Base-by-base conservation (phyloP, 2,888 invertebrate species). In the Cyaniris semiargus region DNA sequence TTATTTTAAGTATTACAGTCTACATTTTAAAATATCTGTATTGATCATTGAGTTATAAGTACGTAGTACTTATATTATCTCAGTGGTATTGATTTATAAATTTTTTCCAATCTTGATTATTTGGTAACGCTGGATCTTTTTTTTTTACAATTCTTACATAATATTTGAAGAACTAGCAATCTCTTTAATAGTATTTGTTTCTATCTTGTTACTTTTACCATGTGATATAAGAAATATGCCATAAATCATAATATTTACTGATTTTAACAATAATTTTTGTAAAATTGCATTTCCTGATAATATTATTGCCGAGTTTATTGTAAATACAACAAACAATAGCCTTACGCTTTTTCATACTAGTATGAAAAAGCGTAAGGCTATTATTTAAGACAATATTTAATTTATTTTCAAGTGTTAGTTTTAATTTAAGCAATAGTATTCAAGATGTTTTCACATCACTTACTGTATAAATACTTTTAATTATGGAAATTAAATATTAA, bases 321-420 rank as follows among this genome's bases (percentile, higher is more conserved):
- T 66, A 27, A 60, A 60, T 66, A 66, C 15, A 66, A n/a, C n/a
- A n/a, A n/a, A n/a, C n/a, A n/a, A n/a, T n/a, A n/a, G n/a, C n/a
- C n/a, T n/a, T n/a, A n/a, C n/a, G n/a, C n/a, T n/a, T n/a, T n/a
- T n/a, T n/a, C n/a, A n/a, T n/a, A n/a, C n/a, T n/a, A n/a, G 15
- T 66, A 66, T 31, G 66, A 66, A 18, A 44, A 8, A 66, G 6
- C 23, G 27, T 15, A 27, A 31, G 27, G 66, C 0, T 66, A 66
- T 66, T 66, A 27, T 15, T 66, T 66, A 66, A 66, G 1, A 66
- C 31, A 66, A 66, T 6, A 6, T 66, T 66, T 66, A 66, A 31
- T 66, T 66, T 66, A 66, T 66, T 66, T 15, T 66, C 66, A 10
- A 66, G 66, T 66, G 66, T 66, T 66, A 66, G 27, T 66, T 66